Evolutionary conservation across 2,888 invertebrate species (phyloP).

Genomic region (Eristalis intricaria): DNA sequence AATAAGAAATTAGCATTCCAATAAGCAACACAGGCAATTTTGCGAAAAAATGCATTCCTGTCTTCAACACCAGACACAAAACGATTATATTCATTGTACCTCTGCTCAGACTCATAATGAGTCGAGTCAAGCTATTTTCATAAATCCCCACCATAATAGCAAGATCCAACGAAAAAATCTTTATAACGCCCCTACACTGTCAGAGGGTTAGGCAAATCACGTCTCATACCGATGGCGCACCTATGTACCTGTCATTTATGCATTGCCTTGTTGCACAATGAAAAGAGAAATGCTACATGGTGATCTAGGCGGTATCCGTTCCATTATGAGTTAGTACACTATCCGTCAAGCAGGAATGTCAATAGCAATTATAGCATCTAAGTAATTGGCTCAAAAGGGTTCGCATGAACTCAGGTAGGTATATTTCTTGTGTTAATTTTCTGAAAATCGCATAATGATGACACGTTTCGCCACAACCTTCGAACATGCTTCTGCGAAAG

Average conservation of each 20-base stretch:
- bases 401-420: not conserved
- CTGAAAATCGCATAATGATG: slow-evolving; percentile 33
- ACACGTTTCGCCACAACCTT: slow-evolving; percentile 53
- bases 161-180: slow-evolving; percentile 23
- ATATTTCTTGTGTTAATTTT: not conserved
- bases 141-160: not conserved
- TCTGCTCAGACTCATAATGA: slow-evolving; percentile 12
- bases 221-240: slow-evolving; percentile 46
- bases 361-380: slow-evolving; percentile 31
- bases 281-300: slow-evolving; percentile 34
- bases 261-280: slow-evolving; percentile 33
- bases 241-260: slow-evolving; percentile 37
- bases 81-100: slow-evolving; percentile 22
- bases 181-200: slow-evolving; percentile 29
- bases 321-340: slow-evolving; percentile 1
- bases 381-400: slow-evolving; percentile 28
- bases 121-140: slow-evolving; percentile 6
- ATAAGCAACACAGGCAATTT: not conserved
- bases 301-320: slow-evolving; percentile 16
- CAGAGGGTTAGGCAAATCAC: slow-evolving; percentile 51
- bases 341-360: slow-evolving; percentile 26
- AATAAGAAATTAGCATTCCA: not conserved
- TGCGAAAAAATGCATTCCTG: not conserved
- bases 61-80: slow-evolving; percentile 10
- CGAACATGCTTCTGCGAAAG: slow-evolving; percentile 54